These are phyloP conservation scores for Staurois parvus DNA, from an alignment of 2,797 vertebrate species.

Conservation along the genomic window DNA sequence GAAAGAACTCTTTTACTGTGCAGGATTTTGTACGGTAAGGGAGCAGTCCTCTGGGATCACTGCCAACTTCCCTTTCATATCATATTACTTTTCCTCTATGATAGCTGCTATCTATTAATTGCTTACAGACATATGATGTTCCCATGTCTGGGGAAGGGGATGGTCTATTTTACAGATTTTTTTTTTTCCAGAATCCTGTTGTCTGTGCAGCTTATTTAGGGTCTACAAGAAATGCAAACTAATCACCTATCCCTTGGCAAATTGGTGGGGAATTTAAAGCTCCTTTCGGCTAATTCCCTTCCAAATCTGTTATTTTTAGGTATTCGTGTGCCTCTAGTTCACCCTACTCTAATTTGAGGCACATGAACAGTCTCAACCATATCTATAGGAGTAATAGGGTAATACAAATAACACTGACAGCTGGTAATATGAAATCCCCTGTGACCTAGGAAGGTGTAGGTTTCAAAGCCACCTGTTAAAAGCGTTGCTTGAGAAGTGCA, in stretches of 20 bases:
- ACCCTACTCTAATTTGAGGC: conserved; percentile 67
- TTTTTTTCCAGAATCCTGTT: neutral
- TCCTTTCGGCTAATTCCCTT: conserved; percentile 9
- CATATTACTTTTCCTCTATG: conserved; percentile 38
- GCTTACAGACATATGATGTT: neutral
- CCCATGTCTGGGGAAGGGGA: neutral
- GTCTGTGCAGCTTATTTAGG: conserved; percentile 11
- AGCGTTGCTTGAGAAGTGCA: neutral
- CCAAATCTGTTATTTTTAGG: conserved; percentile 2
- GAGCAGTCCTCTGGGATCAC: conserved; percentile 60
- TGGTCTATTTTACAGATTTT: no score
- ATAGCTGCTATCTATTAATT: conserved; percentile 4
- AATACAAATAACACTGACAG: conserved; percentile 72
- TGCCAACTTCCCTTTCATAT: conserved; percentile 66
- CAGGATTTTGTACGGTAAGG: no score
- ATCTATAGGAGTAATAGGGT: conserved; percentile 53
- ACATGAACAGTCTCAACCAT: conserved; percentile 61
- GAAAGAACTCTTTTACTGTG: no score
- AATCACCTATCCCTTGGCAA: conserved; percentile 17
- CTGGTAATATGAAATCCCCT: conserved; percentile 76
- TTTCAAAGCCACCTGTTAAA: conserved; percentile 72
- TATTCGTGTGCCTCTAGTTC: conserved; percentile 63
- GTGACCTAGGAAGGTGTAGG: conserved; percentile 71
- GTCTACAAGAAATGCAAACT: neutral
- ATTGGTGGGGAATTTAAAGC: conserved; percentile 2